phyloP scores from a whole-genome alignment of 92 coral and sea anemone species.

The Paramuricea clavata region DNA sequence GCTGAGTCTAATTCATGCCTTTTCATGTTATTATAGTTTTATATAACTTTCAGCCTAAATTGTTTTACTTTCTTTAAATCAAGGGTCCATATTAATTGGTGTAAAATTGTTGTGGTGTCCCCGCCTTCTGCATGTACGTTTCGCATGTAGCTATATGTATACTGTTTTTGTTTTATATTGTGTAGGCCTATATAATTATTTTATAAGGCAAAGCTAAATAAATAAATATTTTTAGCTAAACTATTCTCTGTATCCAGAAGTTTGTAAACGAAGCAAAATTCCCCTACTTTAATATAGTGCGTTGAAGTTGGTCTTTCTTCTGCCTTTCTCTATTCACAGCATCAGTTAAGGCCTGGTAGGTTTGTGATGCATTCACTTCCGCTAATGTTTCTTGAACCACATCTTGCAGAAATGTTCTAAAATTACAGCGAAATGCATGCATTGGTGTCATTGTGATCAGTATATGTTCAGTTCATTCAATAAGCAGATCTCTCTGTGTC shows the following conservation, averaged over 20 bases:
- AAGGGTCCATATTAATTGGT: too few species aligned
- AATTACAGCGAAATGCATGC: neutral
- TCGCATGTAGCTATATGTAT: too few species aligned
- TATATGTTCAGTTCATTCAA: too few species aligned
- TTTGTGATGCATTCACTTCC: conserved; percentile 73
- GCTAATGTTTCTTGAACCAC: conserved; percentile 87
- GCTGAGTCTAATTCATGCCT: too few species aligned
- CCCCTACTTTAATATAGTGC: conserved; percentile 94
- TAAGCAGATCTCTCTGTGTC: neutral
- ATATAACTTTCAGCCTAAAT: too few species aligned
- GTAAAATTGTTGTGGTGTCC: too few species aligned
- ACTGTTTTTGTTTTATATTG: too few species aligned
- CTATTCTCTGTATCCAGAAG: neutral
- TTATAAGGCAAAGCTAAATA: too few species aligned
- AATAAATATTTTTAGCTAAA: neutral
- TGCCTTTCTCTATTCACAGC: conserved; percentile 93
- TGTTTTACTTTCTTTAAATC: too few species aligned
- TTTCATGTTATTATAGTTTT: too few species aligned
- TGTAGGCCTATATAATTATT: too few species aligned
- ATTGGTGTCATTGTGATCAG: neutral
- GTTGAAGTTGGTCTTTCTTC: conserved; percentile 95
- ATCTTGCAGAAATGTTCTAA: conserved; percentile 94
- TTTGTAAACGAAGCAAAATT: neutral
- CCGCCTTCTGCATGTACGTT: too few species aligned
- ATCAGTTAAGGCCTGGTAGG: conserved; percentile 80